Base-by-base conservation (phyloP, 1,140 invertebrate species). In the Phthorimaea operculella region DNA sequence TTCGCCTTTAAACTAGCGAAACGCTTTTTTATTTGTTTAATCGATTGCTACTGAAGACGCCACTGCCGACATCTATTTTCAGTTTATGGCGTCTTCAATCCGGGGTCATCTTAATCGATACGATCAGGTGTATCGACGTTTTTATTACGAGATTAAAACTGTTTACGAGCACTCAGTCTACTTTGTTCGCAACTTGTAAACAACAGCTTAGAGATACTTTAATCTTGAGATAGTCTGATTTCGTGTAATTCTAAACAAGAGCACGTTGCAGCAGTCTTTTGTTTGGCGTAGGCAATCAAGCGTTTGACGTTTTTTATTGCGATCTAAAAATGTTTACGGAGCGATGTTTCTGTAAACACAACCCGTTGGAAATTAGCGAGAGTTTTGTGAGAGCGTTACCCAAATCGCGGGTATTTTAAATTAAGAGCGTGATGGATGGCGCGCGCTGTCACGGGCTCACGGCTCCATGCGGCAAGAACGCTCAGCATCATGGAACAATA, bases 11-110 rank as follows among this genome's bases (percentile, higher is more conserved):
- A 74, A 67, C 71, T 73, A 70, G 77, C 76, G 73, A 80, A 79
- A 82, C 79, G 67, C 52, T 66, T 75, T 82, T 84, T 84, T 81
- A 84, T 84, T 82, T 81, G 78, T 84, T 84, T 82, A 84, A 84
- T 83, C 81, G 73, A 84, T 82, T 79, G 53, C 72, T 75, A 76
- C 72, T 78, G 74, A 80, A 82, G 76, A 80, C 71, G 70, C 71
- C 62, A 73, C 67, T 69, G 70, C 64, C 66, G 63, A 66, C 62
- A 62, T 69, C 74, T 84, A 79, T 84, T 82, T 81, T 73, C 70
- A 45, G 60, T 74, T 76, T 76, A 79, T 71, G 63, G 66, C 61
- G 64, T 72, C 68, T 75, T 77, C 79, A 79, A 77, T 73, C 70
- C 65, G 66, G 66, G 70, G 56, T 66, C 67, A 66, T 74, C 64